phyloP scores from a whole-genome alignment of 2,888 invertebrate genomes.

The Oxyscelio sp. region DNA sequence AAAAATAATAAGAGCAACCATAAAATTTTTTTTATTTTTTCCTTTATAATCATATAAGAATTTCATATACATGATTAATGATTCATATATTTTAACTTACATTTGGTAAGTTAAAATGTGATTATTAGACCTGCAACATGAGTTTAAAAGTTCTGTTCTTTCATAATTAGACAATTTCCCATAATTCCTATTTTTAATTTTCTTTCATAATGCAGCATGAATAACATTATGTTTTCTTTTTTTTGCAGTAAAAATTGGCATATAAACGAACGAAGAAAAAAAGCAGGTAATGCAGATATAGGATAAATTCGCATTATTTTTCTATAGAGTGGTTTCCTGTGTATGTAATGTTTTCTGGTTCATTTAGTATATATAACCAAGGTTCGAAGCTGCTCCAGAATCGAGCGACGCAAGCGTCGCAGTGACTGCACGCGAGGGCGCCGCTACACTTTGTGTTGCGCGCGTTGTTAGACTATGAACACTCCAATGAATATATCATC shows the following conservation, averaged over 20 bases:
- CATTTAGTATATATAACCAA: conserved; percentile 44
- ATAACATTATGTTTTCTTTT: no score
- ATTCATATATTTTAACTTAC: no score
- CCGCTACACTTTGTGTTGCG: conserved; percentile 54
- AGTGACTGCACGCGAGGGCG: conserved; percentile 54
- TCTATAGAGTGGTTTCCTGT: conserved; percentile 9
- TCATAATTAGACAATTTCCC: no score
- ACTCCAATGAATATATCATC: conserved; percentile 40
- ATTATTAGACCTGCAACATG: no score
- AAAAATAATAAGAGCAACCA: no score
- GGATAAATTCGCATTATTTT: conserved; percentile 47
- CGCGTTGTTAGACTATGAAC: conserved; percentile 49
- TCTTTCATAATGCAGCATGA: no score
- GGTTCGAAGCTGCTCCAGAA: conserved; percentile 47
- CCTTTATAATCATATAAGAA: no score
- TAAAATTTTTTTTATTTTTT: no score
- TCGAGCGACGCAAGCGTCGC: conserved; percentile 66
- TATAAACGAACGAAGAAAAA: conserved; percentile 4
- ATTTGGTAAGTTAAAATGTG: no score
- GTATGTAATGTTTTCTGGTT: conserved; percentile 47
- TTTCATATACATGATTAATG: no score
- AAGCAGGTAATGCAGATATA: background rate
- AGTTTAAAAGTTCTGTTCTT: no score
- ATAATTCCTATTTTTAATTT: no score
- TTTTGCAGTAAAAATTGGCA: conserved; percentile 39